Evolutionary conservation across 2,113 vertebrate species (phyloP).

Genomic region (Charina bottae): DNA sequence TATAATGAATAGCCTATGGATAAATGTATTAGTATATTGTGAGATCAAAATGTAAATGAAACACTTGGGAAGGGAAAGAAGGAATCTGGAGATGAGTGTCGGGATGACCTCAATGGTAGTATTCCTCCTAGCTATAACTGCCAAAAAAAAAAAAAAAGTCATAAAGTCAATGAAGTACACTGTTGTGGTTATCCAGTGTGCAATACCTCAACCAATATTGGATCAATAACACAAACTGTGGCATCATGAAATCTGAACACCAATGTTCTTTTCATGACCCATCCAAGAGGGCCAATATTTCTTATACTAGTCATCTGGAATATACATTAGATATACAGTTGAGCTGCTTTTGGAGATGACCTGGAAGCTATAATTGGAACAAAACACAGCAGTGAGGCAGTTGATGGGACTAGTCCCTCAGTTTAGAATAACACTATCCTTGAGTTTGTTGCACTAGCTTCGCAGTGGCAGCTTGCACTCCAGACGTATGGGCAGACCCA

Average conservation of each 20-base stretch:
- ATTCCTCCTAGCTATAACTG: constrained; percentile 27
- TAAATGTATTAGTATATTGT: too few species aligned
- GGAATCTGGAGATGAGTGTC: constrained; percentile 31
- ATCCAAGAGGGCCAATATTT: background rate
- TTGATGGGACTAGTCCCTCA: too few species aligned
- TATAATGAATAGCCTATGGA: background rate
- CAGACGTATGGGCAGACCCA: too few species aligned
- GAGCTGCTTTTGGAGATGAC: too few species aligned
- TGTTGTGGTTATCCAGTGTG: constrained; percentile 42
- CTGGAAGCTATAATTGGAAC: too few species aligned
- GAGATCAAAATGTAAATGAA: constrained; percentile 42
- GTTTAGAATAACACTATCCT: too few species aligned
- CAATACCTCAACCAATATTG: constrained; percentile 63
- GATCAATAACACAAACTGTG: constrained; percentile 50
- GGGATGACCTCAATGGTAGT: constrained; percentile 58
- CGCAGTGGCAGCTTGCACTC: too few species aligned
- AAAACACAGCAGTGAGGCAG: too few species aligned
- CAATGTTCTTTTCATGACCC: constrained; percentile 31
- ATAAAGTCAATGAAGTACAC: constrained; percentile 64
- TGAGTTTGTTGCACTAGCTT: too few species aligned
- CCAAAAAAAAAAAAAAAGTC: constrained; percentile 43
- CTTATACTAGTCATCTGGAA: background rate
- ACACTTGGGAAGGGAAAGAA: constrained; percentile 20
- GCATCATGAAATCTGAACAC: constrained; percentile 57
- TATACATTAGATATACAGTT: too few species aligned